phyloP scores from a whole-genome alignment of 2,113 vertebrate genomes.

The Cyprinodon tularosa region DNA sequence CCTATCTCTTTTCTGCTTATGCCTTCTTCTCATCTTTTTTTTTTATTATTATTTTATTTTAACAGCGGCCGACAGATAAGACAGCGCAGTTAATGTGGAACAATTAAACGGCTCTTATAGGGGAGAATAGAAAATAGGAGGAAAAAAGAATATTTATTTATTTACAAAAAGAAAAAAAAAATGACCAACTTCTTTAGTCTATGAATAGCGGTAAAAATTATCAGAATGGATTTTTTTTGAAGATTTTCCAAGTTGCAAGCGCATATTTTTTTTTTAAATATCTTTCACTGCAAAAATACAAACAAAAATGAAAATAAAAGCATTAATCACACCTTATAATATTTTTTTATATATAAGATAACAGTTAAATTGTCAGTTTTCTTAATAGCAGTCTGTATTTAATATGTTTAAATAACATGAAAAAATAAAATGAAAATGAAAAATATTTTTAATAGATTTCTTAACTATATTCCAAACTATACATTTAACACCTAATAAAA shows the following conservation, averaged over 20 bases:
- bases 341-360: not conserved
- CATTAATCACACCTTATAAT: not conserved
- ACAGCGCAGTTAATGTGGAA: constrained; percentile 83
- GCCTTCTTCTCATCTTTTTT: constrained; percentile 17
- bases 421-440: no score
- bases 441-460: no score
- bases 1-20: not conserved
- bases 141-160: not conserved
- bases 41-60: constrained; percentile 7
- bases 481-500: constrained; percentile 21
- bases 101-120: constrained; percentile 63
- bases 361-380: not conserved
- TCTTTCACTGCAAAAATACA: not conserved
- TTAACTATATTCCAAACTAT: no score
- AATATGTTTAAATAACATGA: not conserved
- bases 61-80: constrained; percentile 85
- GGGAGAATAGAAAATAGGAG: not conserved
- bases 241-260: not conserved
- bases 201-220: not conserved
- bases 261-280: not conserved
- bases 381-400: no score
- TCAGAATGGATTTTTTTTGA: not conserved
- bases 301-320: not conserved
- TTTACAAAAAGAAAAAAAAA: not conserved
- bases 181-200: not conserved